Evolutionary conservation across 2,113 vertebrate species (phyloP).

Genomic region (Pelvicachromis taeniatus): DNA sequence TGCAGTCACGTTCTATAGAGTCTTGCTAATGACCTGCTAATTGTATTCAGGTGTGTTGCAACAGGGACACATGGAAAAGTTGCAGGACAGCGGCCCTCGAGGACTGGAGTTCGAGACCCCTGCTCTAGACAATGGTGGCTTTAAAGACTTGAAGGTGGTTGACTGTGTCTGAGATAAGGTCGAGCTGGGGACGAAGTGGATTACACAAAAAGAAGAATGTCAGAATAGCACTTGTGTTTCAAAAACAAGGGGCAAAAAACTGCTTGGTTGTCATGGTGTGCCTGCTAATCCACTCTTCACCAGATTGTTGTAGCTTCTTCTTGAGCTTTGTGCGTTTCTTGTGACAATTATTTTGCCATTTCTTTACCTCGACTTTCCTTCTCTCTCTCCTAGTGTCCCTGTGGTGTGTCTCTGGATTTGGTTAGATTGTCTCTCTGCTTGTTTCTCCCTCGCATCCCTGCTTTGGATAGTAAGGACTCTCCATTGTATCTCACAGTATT

Average conservation of each 20-base stretch:
- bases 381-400: not conserved
- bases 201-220: not conserved
- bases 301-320: not conserved
- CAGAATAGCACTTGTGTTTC: not conserved
- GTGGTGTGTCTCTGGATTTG: not conserved
- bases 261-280: fast-evolving
- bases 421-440: not conserved
- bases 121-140: not conserved
- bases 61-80: no score
- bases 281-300: not conserved
- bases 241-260: not conserved
- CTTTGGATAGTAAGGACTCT: not conserved
- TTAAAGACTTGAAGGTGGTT: not conserved
- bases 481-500: not conserved
- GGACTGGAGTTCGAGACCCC: no score
- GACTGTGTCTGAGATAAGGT: not conserved
- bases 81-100: no score
- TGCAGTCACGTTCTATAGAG: no score
- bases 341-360: not conserved
- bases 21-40: no score
- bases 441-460: not conserved
- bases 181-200: not conserved
- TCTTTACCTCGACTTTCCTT: not conserved
- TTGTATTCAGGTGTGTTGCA: no score
- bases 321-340: not conserved